Conservation (phyloP, 2,113 vertebrate genomes). For the Austrofundulus limnaeus region DNA sequence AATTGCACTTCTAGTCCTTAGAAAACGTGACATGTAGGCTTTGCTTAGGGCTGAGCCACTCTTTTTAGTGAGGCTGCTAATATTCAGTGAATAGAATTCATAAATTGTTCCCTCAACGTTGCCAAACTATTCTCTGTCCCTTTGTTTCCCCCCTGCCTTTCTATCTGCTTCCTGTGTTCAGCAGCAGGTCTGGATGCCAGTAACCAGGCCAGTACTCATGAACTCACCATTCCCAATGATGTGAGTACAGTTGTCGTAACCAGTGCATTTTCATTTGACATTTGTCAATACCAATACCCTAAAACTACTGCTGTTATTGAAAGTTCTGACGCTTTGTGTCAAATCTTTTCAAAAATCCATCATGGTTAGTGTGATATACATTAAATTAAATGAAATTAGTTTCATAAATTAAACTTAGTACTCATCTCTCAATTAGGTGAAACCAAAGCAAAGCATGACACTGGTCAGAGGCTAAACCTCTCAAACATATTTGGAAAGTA, state of each 20-base stretch:
- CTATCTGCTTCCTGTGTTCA: conserved; percentile 62
- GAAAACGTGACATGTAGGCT: conserved; percentile 4
- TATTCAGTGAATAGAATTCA: conserved; percentile 27
- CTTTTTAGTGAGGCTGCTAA: conserved; percentile 11
- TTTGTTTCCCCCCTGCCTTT: conserved; percentile 47
- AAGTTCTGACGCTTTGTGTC: background rate
- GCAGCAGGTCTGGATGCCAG: conserved; percentile 94
- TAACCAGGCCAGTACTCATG: conserved; percentile 97
- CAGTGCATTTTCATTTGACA: background rate
- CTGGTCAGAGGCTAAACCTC: too few relatives aligned
- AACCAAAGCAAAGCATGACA: background rate
- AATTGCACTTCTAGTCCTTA: background rate
- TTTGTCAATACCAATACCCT: background rate
- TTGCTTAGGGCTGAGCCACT: conserved; percentile 20
- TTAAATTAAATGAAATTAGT: too few relatives aligned
- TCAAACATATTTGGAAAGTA: too few relatives aligned
- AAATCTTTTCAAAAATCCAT: background rate
- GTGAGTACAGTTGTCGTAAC: conserved; percentile 82
- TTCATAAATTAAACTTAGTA: too few relatives aligned
- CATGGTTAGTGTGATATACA: background rate
- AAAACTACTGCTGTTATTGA: background rate
- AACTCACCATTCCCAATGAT: conserved; percentile 99
- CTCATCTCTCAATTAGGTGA: too few relatives aligned
- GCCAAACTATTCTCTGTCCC: conserved; percentile 76
- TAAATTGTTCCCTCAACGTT: conserved; percentile 73